Evolutionary conservation across 1,140 invertebrate species (phyloP), one percentile per base, ranked within the genome.

Genomic region (Brachionus rubens): DNA sequence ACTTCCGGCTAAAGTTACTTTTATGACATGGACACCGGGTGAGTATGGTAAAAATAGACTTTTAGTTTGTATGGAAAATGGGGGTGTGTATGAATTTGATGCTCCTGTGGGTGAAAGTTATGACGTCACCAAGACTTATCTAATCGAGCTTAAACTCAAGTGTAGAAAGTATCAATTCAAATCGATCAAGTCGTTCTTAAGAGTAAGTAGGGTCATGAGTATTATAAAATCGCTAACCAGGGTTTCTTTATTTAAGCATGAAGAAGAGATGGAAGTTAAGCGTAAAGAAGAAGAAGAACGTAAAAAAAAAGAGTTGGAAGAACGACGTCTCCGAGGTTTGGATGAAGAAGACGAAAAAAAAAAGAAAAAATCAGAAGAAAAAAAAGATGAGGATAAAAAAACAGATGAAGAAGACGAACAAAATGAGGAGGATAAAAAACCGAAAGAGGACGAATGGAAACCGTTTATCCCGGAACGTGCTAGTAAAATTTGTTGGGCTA

Each of bases 221-320:
- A n/a, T n/a, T n/a, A n/a, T n/a, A n/a, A n/a, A n/a, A n/a, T n/a
- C n/a, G n/a, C n/a, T n/a, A n/a, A n/a, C n/a, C n/a, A n/a, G n/a
- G 9, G 43, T 48, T 62, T 68, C 70, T 28, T 43, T 43, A 14
- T 43, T 76, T 21, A 56, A 83, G 82, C 84, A 85, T 79, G 83
- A 84, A 77, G 83, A 85, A 78, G 83, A 84, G 28, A 50, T 85
- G 43, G 83, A 81, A 70, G 76, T 78, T 50, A 79, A 81, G 65
- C 80, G 80, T 40, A 85, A 86, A 56, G 83, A 83, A 47, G 89
- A 88, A 80, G 79, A 85, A 7, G 83, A 85, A 28, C 84, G 82
- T 65, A 89, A 88, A 78, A 81, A 81, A 70, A 80, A 84, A 75
- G 86, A 88, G 76, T 78, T 81, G 72, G 83, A 84, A 76, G 12